Evolutionary conservation across 2,113 vertebrate species (phyloP).

Genomic region (Dipodomys ordii): DNA sequence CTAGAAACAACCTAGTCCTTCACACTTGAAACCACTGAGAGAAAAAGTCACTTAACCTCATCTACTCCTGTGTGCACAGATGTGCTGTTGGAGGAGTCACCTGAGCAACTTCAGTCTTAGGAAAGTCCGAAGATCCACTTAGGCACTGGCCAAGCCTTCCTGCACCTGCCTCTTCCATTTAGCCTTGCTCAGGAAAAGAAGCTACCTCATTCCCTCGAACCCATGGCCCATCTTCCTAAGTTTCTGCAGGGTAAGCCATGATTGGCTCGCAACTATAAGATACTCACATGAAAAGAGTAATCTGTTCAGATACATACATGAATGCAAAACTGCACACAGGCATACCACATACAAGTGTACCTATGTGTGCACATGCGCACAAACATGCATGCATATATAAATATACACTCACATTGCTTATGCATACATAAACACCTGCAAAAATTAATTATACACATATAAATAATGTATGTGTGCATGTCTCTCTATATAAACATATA

Average conservation of each 20-base stretch:
- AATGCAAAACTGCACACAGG: not conserved
- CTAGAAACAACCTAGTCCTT: not conserved
- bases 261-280: not conserved
- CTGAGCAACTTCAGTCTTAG: not conserved
- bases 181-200: not conserved
- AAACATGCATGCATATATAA: not conserved
- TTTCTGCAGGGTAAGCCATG: not conserved
- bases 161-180: fast-evolving
- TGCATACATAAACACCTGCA: not conserved
- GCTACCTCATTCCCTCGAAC: not conserved
- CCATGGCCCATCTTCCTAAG: fast-evolving
- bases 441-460: not conserved
- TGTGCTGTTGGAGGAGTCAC: not conserved
- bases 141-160: not conserved
- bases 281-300: not conserved
- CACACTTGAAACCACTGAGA: not conserved
- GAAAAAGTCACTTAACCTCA: not conserved
- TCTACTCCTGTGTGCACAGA: too few relatives aligned
- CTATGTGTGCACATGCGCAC: too few relatives aligned
- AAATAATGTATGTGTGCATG: not conserved
- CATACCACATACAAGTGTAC: not conserved
- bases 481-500: not conserved
- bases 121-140: not conserved
- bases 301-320: fast-evolving
- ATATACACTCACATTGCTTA: not conserved